phyloP scores from a whole-genome alignment of 2,888 invertebrate genomes.

The Erebia ligea region DNA sequence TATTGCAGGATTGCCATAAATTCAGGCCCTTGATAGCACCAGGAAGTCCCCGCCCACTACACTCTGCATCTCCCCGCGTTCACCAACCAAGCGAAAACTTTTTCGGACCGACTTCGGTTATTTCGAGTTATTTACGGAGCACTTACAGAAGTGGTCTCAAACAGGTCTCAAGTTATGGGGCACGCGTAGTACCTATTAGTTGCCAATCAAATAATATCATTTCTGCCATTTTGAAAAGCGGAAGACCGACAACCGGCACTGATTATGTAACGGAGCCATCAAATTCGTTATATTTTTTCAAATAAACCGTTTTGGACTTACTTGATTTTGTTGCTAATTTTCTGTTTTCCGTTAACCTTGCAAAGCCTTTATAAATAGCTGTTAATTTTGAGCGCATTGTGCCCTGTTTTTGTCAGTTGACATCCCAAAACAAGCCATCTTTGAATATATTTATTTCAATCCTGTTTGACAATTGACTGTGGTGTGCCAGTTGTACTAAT shows the following conservation, averaged over 20 bases:
- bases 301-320: slow-evolving; percentile 24
- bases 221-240: slow-evolving; percentile 7
- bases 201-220: neutral
- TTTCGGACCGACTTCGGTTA: no score
- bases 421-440: slow-evolving; percentile 33
- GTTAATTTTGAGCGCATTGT: slow-evolving; percentile 42
- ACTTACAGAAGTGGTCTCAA: neutral
- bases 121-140: neutral
- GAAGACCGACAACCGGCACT: neutral
- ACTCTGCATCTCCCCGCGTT: no score
- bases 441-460: slow-evolving; percentile 28
- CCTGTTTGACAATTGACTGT: slow-evolving; percentile 12
- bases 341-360: slow-evolving; percentile 34
- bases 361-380: slow-evolving; percentile 37
- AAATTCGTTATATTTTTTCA: neutral
- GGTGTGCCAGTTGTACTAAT: slow-evolving; percentile 7
- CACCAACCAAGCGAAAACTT: no score
- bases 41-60: no score
- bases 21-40: no score
- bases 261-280: neutral
- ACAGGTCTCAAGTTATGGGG: neutral
- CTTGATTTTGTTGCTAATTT: slow-evolving; percentile 40
- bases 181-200: neutral
- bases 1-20: no score
- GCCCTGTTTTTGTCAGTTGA: slow-evolving; percentile 32